These are phyloP conservation scores for Azorinus chamasolen DNA, from an alignment of 2,888 invertebrate genomes.

Conservation along the genomic window DNA sequence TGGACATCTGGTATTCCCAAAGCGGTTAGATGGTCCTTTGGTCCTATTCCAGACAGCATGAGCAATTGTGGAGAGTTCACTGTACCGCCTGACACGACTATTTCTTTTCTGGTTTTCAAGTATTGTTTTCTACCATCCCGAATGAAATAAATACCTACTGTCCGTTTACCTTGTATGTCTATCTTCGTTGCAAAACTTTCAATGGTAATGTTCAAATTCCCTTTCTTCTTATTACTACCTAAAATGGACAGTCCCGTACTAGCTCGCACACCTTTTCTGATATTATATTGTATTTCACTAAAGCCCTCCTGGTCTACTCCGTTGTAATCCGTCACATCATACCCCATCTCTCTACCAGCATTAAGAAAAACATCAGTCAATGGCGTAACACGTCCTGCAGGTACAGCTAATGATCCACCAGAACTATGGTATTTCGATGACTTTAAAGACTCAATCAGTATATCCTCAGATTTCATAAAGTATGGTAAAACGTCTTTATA, in stretches of 20 bases:
- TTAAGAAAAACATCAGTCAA: slow-evolving; percentile 81
- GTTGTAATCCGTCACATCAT: slow-evolving; percentile 86
- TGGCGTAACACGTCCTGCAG: slow-evolving; percentile 64
- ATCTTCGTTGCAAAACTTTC: slow-evolving; percentile 23
- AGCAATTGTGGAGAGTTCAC: slow-evolving; percentile 84
- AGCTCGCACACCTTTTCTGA: slow-evolving; percentile 69
- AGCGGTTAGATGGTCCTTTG: slow-evolving; percentile 79
- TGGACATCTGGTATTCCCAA: slow-evolving; percentile 77
- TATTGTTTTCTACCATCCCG: slow-evolving; percentile 10
- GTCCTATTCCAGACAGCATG: slow-evolving; percentile 85
- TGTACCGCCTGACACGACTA: slow-evolving; percentile 83
- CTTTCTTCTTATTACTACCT: background rate
- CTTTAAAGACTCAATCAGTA: slow-evolving; percentile 75
- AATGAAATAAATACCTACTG: slow-evolving; percentile 19
- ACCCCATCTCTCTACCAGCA: slow-evolving; percentile 89
- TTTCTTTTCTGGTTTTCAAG: slow-evolving; percentile 62
- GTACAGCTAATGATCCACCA: slow-evolving; percentile 79
- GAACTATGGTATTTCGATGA: slow-evolving; percentile 77
- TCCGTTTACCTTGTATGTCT: slow-evolving; percentile 8
- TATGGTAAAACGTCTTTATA: slow-evolving; percentile 91
- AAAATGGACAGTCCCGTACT: slow-evolving; percentile 21
- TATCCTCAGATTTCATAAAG: slow-evolving; percentile 88
- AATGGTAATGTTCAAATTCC: slow-evolving; percentile 19
- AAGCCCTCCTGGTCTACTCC: slow-evolving; percentile 42
- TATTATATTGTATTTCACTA: slow-evolving; percentile 24